Conservation (phyloP, 2,888 invertebrate genomes). For the Sphaeridia pumilis region DNA sequence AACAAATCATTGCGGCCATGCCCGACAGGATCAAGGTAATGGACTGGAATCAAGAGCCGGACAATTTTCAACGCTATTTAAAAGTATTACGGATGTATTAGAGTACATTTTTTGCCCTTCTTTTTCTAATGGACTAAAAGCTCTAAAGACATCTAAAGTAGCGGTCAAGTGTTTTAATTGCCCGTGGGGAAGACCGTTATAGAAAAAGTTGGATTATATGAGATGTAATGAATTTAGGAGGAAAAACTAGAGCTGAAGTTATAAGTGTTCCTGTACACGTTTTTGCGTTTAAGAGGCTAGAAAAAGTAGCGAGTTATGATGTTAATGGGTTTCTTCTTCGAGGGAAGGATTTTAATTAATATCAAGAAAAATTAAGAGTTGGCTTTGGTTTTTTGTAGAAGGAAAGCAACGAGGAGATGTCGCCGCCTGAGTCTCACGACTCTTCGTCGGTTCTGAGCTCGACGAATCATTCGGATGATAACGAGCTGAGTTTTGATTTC, state of each 20-base stretch:
- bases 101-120: neutral
- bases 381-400: conserved; percentile 26
- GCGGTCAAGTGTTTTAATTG: too few relatives aligned
- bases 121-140: too few relatives aligned
- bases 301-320: neutral
- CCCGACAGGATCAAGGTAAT: conserved; percentile 88
- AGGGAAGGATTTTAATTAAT: neutral
- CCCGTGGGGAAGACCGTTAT: neutral
- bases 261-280: too few relatives aligned
- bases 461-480: conserved; percentile 47
- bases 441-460: conserved; percentile 34
- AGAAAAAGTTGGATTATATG: too few relatives aligned
- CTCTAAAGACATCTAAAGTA: too few relatives aligned
- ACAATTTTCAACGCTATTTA: neutral
- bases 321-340: neutral
- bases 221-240: too few relatives aligned
- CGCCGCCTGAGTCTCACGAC: conserved; percentile 34
- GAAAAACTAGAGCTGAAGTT: too few relatives aligned
- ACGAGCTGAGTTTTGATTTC: conserved; percentile 68
- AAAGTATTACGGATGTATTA: neutral
- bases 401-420: conserved; percentile 35
- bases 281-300: neutral
- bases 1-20: conserved; percentile 97
- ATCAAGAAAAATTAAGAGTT: too few relatives aligned
- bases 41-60: neutral